These are phyloP conservation scores for Piaya cayana DNA, from an alignment of 2,113 vertebrate species.

Conservation along the genomic window DNA sequence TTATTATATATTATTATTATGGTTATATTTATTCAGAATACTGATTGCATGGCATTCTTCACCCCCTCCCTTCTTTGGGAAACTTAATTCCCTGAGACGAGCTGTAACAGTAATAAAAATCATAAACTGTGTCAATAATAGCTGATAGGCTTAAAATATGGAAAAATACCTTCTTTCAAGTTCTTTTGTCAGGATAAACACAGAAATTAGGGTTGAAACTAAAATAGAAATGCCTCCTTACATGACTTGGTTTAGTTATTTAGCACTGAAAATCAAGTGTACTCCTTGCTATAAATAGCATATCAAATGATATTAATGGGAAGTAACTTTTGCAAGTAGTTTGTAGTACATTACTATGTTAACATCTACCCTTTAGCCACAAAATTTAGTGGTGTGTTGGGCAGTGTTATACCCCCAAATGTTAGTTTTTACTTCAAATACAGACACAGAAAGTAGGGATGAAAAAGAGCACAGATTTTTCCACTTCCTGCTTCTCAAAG, in stretches of 20 bases:
- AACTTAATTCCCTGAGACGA: constrained; percentile 21
- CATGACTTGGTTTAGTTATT: background rate
- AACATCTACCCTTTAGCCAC: background rate
- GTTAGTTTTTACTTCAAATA: background rate
- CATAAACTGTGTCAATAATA: background rate
- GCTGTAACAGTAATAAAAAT: constrained; percentile 3
- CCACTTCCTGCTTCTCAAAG: background rate
- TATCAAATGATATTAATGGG: constrained; percentile 30
- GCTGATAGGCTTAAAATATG: background rate
- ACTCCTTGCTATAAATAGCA: background rate
- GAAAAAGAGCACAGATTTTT: background rate
- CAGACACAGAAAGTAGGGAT: background rate
- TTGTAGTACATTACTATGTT: background rate
- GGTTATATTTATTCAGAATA: constrained; percentile 45
- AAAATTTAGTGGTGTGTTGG: background rate
- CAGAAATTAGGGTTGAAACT: background rate
- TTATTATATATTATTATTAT: too few species aligned
- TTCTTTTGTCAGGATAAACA: background rate
- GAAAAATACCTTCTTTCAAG: background rate
- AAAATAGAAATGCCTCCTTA: background rate
- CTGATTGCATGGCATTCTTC: constrained; percentile 22
- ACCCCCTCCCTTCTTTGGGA: background rate
- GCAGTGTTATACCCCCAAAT: background rate
- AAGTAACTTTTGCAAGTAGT: background rate
- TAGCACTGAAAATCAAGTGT: background rate